These are phyloP conservation scores for Emydura subglobosa DNA, from an alignment of 2,113 vertebrate genomes.

Conservation along the genomic window DNA sequence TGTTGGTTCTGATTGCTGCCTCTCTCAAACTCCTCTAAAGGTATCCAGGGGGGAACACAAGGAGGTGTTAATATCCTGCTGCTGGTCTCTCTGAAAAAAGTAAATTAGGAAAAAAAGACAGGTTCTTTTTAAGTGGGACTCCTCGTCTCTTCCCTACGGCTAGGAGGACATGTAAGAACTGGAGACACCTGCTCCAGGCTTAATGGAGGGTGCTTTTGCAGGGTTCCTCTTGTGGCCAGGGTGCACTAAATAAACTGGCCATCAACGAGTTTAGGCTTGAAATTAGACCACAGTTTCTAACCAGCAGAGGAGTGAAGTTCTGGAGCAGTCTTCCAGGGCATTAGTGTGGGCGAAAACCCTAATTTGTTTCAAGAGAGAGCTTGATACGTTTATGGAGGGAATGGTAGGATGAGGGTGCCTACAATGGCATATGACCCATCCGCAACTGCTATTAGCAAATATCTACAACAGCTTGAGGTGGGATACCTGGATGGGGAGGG, in stretches of 20 bases:
- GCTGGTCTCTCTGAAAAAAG: neutral
- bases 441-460: neutral
- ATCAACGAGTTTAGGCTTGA: neutral
- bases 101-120: neutral
- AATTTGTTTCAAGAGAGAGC: neutral
- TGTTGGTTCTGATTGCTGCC: neutral
- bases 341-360: neutral
- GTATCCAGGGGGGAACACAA: slow-evolving; percentile 24
- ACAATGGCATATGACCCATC: neutral
- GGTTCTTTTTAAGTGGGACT: neutral
- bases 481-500: no score
- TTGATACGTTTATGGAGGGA: neutral
- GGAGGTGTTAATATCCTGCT: neutral
- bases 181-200: accelerated
- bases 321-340: neutral
- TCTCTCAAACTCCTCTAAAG: slow-evolving; percentile 23
- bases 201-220: neutral
- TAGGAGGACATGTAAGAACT: neutral
- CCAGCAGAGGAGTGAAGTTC: neutral
- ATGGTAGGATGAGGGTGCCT: neutral
- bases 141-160: neutral
- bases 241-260: neutral
- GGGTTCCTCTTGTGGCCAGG: neutral
- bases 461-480: neutral
- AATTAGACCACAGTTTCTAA: neutral